A percentile compares a stretch with the other conserved stretches of the same genome.
Conservation (phyloP, 2,113 vertebrate genomes). For the Pseudorectes ferrugineus region DNA sequence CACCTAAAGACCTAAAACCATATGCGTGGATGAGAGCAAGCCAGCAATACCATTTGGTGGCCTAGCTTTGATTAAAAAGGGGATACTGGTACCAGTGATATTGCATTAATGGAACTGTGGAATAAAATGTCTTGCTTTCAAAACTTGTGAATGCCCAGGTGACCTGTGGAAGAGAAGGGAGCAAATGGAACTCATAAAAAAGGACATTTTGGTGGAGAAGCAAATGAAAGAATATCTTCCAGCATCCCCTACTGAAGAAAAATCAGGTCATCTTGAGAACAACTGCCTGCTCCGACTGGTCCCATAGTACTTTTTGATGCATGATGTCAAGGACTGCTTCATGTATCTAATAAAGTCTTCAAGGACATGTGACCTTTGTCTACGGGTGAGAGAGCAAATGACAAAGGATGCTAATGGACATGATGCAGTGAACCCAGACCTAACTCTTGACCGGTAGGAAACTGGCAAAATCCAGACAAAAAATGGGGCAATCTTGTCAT, state of each 20-base stretch:
- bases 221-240: background rate
- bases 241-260: background rate
- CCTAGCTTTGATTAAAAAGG: background rate
- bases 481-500: background rate
- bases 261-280: background rate
- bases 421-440: background rate
- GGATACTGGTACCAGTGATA: background rate
- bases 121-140: background rate
- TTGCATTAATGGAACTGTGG: background rate
- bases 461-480: background rate
- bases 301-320: background rate
- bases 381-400: background rate
- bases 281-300: background rate
- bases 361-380: background rate
- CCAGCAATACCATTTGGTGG: background rate
- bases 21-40: background rate
- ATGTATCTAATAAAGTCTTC: background rate
- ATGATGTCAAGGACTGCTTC: background rate
- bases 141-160: background rate
- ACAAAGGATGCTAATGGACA: background rate
- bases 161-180: background rate
- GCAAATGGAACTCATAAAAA: background rate
- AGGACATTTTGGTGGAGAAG: background rate
- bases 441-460: background rate
- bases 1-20: background rate